Evolutionary conservation across 2,797 vertebrate genomes (phyloP), one percentile per base, ranked within the genome.

Genomic region (Falco peregrinus): DNA sequence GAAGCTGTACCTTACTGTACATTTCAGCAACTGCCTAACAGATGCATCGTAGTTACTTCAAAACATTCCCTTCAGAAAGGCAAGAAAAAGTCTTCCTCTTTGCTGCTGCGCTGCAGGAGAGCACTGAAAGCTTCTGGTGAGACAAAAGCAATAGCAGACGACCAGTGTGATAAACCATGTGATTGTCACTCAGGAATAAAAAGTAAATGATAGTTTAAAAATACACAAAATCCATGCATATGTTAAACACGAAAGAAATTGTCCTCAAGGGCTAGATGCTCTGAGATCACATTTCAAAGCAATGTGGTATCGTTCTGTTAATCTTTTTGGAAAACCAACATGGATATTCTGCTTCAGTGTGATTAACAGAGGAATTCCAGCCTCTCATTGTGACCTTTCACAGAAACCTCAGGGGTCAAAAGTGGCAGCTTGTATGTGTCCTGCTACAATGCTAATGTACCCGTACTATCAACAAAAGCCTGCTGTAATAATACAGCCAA

Each of bases 241-340:
- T 35, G 59, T 61, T 86, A 83, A 93, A 80, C 74, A 77, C 50
- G 35, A 90, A 90, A 91, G 51, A 85, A 71, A 53, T 19, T 14
- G 19, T 79, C 61, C 64, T 50, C 28, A 39, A 91, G 65, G 81
- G 43, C 53, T 73, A 28, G n/a, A 81, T 89, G 22, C n/a, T 93
- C 67, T 6, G 16, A 84, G 88, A 80, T 96, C 87, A 35, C 56
- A 81, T 95, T 96, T 96, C 94, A 96, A 97, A 95, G 87, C 67
- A 65, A 64, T 2, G 24, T 6, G 2, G 31, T 69, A 86, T 75
- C 57, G 37, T 90, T 89, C 70, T 60, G 64, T 63, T 95, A 90
- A 95, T 94, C 95, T 95, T 92, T 39, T 37, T 60, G 74, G 74
- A 74, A 95, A 95, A 88, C 37, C 45, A 79, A 69, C 13, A 48